phyloP scores from a whole-genome alignment of 1,140 invertebrate genomes.

The Rhagoletis pomonella region DNA sequence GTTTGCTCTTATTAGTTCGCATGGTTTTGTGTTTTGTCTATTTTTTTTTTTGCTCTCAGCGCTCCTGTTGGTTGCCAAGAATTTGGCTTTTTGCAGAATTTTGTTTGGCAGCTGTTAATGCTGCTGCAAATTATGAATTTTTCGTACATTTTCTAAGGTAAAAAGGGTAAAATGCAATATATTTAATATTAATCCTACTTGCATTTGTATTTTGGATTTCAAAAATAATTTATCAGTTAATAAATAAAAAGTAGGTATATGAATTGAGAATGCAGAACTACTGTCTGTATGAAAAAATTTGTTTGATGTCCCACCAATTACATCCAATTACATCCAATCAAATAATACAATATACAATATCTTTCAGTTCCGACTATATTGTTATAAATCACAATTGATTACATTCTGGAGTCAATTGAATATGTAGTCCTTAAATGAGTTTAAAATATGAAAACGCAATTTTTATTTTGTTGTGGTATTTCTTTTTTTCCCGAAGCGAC shows the following conservation, averaged over 20 bases:
- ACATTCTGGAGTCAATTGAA: too few relatives aligned
- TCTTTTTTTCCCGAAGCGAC: too few relatives aligned
- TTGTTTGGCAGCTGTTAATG: constrained; percentile 6
- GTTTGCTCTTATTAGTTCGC: constrained; percentile 12
- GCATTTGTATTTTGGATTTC: background rate
- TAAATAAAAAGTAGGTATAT: background rate
- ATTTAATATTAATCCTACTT: background rate
- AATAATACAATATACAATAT: too few relatives aligned
- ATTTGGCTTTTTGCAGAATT: background rate
- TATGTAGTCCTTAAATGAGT: too few relatives aligned
- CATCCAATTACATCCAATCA: too few relatives aligned
- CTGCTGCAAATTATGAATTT: constrained; percentile 25
- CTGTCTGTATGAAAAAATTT: too few relatives aligned
- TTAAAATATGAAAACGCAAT: too few relatives aligned
- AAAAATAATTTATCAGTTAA: background rate
- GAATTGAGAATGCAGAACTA: too few relatives aligned
- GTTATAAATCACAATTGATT: too few relatives aligned
- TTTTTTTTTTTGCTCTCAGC: background rate
- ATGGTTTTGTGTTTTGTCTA: constrained; percentile 18
- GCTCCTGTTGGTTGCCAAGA: constrained; percentile 1
- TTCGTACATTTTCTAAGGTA: background rate
- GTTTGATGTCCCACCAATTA: too few relatives aligned
- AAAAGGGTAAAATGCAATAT: background rate
- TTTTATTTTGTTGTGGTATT: too few relatives aligned
- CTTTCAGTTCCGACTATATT: too few relatives aligned